Evolutionary conservation across 2,888 invertebrate species (phyloP).

Genomic region (Eledona agricola): DNA sequence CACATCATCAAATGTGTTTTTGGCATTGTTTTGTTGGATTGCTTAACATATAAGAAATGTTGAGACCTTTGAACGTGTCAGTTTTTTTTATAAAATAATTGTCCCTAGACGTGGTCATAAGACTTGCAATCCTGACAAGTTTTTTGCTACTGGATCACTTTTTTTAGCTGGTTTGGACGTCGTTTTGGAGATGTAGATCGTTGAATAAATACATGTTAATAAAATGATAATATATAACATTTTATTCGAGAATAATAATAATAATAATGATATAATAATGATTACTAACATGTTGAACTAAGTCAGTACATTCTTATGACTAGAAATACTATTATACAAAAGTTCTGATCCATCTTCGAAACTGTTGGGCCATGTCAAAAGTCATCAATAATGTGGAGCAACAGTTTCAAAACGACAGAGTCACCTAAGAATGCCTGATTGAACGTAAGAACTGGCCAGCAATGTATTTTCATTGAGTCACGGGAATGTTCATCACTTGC

Average conservation of each 20-base stretch:
- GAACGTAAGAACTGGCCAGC: conserved; percentile 44
- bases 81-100: no score
- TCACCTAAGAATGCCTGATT: conserved; percentile 41
- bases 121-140: conserved; percentile 70
- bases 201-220: conserved; percentile 60
- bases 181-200: conserved; percentile 95
- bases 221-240: conserved; percentile 53
- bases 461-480: conserved; percentile 34
- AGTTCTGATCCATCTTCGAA: conserved; percentile 40
- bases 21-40: not conserved
- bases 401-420: conserved; percentile 29
- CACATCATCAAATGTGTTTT: no score
- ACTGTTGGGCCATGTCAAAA: conserved; percentile 18
- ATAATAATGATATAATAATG: conserved; percentile 53
- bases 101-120: conserved; percentile 98
- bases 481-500: conserved; percentile 44
- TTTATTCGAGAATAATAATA: conserved; percentile 54
- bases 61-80: conserved; percentile 1
- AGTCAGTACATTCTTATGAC: conserved; percentile 61
- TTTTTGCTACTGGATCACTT: not conserved
- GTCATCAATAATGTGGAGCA: not conserved
- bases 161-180: conserved; percentile 75
- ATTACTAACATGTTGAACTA: conserved; percentile 55
- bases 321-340: conserved; percentile 58
- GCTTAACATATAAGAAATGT: not conserved